phyloP scores from a whole-genome alignment of 2,797 vertebrate species.

The Aselliscus stoliczkanus region DNA sequence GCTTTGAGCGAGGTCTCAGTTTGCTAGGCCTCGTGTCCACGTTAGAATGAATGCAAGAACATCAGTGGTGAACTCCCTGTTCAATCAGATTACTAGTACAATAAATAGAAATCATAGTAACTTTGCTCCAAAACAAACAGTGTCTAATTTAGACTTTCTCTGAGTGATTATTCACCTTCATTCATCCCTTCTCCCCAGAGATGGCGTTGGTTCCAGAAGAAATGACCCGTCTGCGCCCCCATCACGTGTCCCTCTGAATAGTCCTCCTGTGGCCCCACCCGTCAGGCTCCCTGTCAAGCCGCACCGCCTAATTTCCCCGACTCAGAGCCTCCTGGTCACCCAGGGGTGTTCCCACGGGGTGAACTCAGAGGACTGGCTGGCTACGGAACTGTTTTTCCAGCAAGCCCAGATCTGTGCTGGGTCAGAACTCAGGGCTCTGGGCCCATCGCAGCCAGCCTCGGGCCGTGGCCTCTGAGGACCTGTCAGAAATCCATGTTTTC shows the following conservation, averaged over 20 bases:
- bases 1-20: background rate
- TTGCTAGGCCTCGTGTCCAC: background rate
- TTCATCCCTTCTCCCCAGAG: background rate
- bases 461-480: background rate
- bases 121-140: background rate
- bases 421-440: too few species aligned
- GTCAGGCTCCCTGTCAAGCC: background rate
- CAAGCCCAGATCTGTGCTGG: background rate
- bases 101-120: background rate
- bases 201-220: background rate
- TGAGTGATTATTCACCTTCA: background rate
- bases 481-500: background rate
- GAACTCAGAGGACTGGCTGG: too few species aligned
- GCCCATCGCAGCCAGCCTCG: background rate
- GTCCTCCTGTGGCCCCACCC: accelerated
- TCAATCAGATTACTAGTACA: background rate
- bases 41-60: accelerated
- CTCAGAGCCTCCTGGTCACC: background rate
- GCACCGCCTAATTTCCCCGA: background rate
- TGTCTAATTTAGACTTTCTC: background rate
- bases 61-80: background rate
- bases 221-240: accelerated
- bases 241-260: accelerated
- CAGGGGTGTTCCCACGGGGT: background rate
- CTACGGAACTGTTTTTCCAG: background rate